phyloP scores from a whole-genome alignment of 2,888 invertebrate genomes.

The Yponomeuta cagnagella region DNA sequence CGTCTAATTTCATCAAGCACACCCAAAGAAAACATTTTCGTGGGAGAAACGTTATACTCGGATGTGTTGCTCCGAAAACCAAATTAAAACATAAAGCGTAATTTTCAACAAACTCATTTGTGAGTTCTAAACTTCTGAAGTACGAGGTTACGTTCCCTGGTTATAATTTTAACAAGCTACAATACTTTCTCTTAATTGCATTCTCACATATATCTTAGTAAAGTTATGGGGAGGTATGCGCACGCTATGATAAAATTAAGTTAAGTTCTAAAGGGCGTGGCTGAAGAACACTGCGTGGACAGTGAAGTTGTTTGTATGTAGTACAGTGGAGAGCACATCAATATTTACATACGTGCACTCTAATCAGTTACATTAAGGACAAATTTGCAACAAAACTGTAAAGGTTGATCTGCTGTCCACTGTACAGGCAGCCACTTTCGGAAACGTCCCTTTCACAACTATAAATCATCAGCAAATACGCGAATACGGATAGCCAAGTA shows the following conservation, averaged over 20 bases:
- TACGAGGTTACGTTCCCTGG: conserved; percentile 43
- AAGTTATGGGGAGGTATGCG: conserved; percentile 36
- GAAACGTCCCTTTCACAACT: too few relatives aligned
- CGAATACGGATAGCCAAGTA: too few relatives aligned
- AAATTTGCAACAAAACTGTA: too few relatives aligned
- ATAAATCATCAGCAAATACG: too few relatives aligned
- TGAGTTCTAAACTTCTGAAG: conserved; percentile 20
- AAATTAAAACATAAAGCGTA: conserved; percentile 40
- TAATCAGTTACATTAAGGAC: too few relatives aligned
- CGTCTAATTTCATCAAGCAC: not conserved
- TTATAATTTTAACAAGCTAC: conserved; percentile 54
- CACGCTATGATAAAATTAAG: conserved; percentile 37
- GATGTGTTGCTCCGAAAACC: conserved; percentile 24
- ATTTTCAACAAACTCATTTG: conserved; percentile 15
- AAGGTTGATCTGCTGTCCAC: too few relatives aligned
- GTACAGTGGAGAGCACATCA: not conserved
- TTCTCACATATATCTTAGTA: conserved; percentile 37
- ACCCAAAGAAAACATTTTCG: conserved; percentile 1
- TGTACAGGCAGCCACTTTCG: too few relatives aligned
- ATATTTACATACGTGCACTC: not conserved
- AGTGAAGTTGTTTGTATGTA: not conserved
- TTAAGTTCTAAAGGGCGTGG: conserved; percentile 32
- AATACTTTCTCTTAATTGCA: conserved; percentile 57
- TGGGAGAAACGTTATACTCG: not conserved
- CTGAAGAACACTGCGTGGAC: not conserved